phyloP scores from a whole-genome alignment of 64 coral and sea anemone genomes.

The Stylophora pistillata region DNA sequence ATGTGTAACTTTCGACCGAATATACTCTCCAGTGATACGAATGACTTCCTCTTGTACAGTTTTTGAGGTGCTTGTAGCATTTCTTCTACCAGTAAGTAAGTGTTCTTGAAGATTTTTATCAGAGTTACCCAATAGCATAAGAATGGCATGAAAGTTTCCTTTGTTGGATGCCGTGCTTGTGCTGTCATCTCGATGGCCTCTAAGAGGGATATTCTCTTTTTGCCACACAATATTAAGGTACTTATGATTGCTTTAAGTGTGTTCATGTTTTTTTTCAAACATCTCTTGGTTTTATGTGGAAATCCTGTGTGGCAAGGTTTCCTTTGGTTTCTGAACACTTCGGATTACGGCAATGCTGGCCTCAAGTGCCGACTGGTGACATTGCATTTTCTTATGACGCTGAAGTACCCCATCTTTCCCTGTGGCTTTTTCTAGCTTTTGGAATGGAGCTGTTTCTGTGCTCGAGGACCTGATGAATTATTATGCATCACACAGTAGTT shows the following conservation, averaged over 20 bases:
- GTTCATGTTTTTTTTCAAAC: slow-evolving; percentile 63
- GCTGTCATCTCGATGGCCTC: slow-evolving; percentile 74
- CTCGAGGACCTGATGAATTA: slow-evolving; percentile 8
- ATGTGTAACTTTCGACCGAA: too few species aligned
- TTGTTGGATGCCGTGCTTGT: slow-evolving; percentile 69
- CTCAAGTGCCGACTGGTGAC: slow-evolving; percentile 58
- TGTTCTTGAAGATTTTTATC: slow-evolving; percentile 64
- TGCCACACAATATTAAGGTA: slow-evolving; percentile 67
- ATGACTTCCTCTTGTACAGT: too few species aligned
- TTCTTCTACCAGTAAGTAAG: too few species aligned
- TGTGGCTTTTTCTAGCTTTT: slow-evolving; percentile 67
- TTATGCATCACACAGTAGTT: slow-evolving; percentile 55
- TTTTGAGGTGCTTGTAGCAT: too few species aligned
- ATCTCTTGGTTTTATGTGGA: slow-evolving; percentile 55
- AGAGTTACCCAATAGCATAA: slow-evolving; percentile 43
- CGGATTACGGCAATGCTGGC: slow-evolving; percentile 39
- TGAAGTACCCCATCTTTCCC: slow-evolving; percentile 51
- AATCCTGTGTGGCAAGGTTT: slow-evolving; percentile 63
- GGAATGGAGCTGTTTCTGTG: slow-evolving; percentile 53
- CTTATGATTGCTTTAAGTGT: slow-evolving; percentile 56
- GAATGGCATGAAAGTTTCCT: slow-evolving; percentile 67
- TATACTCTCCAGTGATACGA: too few species aligned
- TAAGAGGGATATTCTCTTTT: slow-evolving; percentile 64
- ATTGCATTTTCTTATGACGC: slow-evolving; percentile 55
- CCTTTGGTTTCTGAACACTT: slow-evolving; percentile 50